These are phyloP conservation scores for Calonectris borealis DNA, from an alignment of 2,113 vertebrate genomes.

Conservation along the genomic window DNA sequence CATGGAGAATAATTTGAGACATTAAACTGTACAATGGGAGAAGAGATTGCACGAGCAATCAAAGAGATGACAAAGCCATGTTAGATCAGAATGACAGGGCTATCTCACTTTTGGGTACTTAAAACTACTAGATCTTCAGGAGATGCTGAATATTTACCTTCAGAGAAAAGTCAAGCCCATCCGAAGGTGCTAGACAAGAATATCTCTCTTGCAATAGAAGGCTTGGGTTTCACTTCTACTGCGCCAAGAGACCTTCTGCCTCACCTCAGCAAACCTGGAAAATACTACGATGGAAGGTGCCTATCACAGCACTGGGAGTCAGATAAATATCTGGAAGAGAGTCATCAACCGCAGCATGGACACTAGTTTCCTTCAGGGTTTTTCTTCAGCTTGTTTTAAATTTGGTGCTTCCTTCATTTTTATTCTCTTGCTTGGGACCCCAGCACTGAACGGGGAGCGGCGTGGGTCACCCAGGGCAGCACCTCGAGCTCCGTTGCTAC, in stretches of 20 bases:
- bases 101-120: neutral
- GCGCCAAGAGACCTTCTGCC: neutral
- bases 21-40: neutral
- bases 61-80: neutral
- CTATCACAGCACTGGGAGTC: neutral
- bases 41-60: neutral
- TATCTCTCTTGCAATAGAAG: neutral
- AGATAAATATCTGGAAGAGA: neutral
- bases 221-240: neutral
- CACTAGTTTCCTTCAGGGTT: neutral
- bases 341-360: neutral
- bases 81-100: neutral
- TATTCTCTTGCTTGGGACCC: neutral
- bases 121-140: neutral
- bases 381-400: neutral
- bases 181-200: neutral
- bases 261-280: neutral
- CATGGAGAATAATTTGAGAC: neutral
- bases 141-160: neutral
- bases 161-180: neutral
- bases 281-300: neutral
- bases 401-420: neutral
- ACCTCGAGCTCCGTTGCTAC: neutral
- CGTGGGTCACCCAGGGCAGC: neutral
- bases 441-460: neutral